These are phyloP conservation scores for Lissonota sp. DNA, from an alignment of 2,888 invertebrate genomes.

Conservation along the genomic window DNA sequence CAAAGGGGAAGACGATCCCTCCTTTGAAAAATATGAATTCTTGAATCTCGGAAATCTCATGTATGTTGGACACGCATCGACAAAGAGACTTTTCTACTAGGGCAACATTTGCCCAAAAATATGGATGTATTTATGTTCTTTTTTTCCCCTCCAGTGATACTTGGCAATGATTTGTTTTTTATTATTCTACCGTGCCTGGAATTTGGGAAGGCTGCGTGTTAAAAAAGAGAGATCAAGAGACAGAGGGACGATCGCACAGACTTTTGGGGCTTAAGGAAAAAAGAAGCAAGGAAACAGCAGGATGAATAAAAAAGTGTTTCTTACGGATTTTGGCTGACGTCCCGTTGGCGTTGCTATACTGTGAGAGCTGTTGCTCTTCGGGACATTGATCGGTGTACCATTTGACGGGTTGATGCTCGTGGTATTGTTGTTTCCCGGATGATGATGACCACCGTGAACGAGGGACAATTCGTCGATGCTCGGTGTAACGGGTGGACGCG, in stretches of 20 bases:
- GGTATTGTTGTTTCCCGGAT: conserved; percentile 67
- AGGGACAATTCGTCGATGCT: conserved; percentile 75
- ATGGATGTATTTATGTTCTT: not conserved
- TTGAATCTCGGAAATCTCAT: conserved; percentile 12
- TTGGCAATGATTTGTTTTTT: conserved; percentile 22
- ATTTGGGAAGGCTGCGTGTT: not conserved
- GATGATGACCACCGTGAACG: conserved; percentile 46
- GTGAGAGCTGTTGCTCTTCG: conserved; percentile 80
- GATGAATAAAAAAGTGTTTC: conserved; percentile 36
- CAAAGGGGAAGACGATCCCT: not conserved
- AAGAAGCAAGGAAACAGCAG: not conserved
- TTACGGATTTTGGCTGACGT: conserved; percentile 81
- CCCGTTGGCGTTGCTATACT: conserved; percentile 79
- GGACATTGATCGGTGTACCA: conserved; percentile 77
- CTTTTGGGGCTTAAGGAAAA: not conserved
- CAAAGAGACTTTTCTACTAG: not conserved
- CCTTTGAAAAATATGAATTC: conserved; percentile 5
- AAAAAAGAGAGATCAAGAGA: not conserved
- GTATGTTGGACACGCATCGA: not conserved
- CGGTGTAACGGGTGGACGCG: conserved; percentile 80
- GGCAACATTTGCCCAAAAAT: conserved; percentile 1
- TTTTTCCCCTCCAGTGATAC: not conserved
- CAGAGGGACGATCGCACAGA: not conserved
- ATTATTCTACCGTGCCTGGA: conserved; percentile 16
- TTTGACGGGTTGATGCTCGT: conserved; percentile 71